A percentile compares a stretch with the other conserved stretches of the same genome.
phyloP scores from a whole-genome alignment of 2,113 vertebrate genomes.

The Baryphthengus martii region DNA sequence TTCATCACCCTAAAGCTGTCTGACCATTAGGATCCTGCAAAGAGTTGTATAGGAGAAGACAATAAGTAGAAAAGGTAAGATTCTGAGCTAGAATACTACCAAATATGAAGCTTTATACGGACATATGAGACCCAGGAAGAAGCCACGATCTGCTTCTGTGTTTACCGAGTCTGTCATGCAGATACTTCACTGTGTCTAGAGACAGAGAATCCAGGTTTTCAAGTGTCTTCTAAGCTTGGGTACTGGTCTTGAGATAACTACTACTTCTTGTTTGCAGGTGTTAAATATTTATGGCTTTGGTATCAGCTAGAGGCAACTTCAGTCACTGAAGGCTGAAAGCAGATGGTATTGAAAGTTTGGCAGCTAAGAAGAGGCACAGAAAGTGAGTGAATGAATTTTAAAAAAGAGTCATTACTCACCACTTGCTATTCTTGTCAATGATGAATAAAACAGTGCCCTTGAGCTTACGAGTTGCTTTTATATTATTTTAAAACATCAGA shows the following conservation, averaged over 20 bases:
- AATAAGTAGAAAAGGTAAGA: background rate
- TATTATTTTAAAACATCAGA: background rate
- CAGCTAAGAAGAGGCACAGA: background rate
- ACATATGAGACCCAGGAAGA: background rate
- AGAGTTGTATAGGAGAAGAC: background rate
- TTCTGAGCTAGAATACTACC: background rate
- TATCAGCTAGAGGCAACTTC: background rate
- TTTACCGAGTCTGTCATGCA: background rate
- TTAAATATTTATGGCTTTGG: slow-evolving; percentile 31
- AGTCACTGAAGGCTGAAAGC: slow-evolving; percentile 1
- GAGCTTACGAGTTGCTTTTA: background rate
- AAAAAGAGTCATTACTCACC: slow-evolving; percentile 28
- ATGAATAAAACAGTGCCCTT: slow-evolving; percentile 37
- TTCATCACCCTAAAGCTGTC: background rate
- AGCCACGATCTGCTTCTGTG: rapidly evolving
- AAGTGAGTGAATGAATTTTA: slow-evolving; percentile 36
- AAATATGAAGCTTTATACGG: background rate
- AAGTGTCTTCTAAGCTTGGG: background rate
- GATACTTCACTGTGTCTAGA: background rate
- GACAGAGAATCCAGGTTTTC: background rate
- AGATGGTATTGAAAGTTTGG: slow-evolving; percentile 12
- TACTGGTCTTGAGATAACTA: background rate
- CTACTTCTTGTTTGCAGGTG: background rate
- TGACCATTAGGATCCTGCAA: rapidly evolving
- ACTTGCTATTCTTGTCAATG: slow-evolving; percentile 10